Evolutionary conservation across 2,888 invertebrate species (phyloP), one percentile per base, ranked within the genome.

Genomic region (Alentia gelatinosa): DNA sequence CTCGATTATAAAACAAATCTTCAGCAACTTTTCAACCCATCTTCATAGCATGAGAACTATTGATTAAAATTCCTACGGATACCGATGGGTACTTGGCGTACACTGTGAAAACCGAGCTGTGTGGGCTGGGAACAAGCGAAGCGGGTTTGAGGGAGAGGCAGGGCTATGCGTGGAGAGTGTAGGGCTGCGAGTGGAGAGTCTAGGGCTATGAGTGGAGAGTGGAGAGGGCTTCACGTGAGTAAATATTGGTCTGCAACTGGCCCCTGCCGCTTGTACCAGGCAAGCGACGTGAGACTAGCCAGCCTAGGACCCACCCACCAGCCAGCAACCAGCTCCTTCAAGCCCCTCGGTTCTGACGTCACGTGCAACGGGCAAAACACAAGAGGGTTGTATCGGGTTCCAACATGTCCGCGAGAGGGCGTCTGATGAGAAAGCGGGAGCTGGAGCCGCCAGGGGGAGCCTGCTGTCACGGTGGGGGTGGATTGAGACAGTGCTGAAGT

Each of bases 371-470:
- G 68, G 68, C 33, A 68, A 68, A 68, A 68, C 68, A 68, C 68
- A 68, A 68, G 68, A 30, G 68, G 68, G 68, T 68, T 26, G 68
- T 68, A 68, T 68, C 68, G 68, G 68, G 68, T 68, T 56, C 23
- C 56, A n/a, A n/a, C 56, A 56, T 12, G 56, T 19, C 56, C n/a
- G 30, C 68, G 30, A 68, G 68, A 33, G 68, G 68, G 26, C 15
- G 26, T 26, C 68, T 68, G 68, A 68, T 68, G 68, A 68, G 68
- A 68, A 68, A 26, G 30, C 30, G 30, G 5, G 47, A 7, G 7
- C 9, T 47, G 47, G 47, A 19, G 68, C 68, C 19, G 19, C 23
- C 19, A 56, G 56, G 56, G 23, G 56, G 56, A 19, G 56, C 12
- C 56, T 3, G 56, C n/a, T n/a, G 5, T 19, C 56, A 56, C 9